phyloP scores from a whole-genome alignment of 2,113 vertebrate species.

The Dryoscopus gambensis region DNA sequence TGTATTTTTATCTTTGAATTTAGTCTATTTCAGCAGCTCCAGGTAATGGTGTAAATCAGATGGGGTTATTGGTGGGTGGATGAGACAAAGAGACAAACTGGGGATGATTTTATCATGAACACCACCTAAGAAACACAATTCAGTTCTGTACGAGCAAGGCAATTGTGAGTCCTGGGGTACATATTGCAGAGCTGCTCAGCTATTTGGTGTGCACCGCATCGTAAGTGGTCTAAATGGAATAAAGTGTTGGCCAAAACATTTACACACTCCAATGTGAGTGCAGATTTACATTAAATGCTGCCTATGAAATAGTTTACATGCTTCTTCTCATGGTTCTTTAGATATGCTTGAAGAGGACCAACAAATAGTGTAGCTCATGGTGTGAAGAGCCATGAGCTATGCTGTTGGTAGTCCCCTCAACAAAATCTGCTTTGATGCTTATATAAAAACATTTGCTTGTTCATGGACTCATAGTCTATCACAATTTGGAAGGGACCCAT shows the following conservation, averaged over 20 bases:
- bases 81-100: not conserved
- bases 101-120: not conserved
- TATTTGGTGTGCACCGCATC: rapidly evolving
- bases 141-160: not conserved
- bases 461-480: not conserved
- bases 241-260: not conserved
- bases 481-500: not conserved
- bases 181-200: not conserved
- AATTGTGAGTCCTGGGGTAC: rapidly evolving
- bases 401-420: not conserved
- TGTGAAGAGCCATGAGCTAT: not conserved
- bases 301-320: not conserved
- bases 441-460: not conserved
- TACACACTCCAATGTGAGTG: rapidly evolving
- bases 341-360: not conserved
- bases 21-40: not conserved
- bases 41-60: not conserved
- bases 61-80: not conserved
- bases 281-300: not conserved
- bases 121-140: not conserved
- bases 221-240: not conserved
- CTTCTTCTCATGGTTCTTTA: not conserved
- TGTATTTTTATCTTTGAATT: not conserved
- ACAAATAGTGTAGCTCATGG: not conserved
- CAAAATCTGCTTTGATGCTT: not conserved